Percentiles rank a stretch among this genome's conserved stretches.
phyloP scores from a whole-genome alignment of 2,888 invertebrate genomes.

The Erpobdella octoculata region DNA sequence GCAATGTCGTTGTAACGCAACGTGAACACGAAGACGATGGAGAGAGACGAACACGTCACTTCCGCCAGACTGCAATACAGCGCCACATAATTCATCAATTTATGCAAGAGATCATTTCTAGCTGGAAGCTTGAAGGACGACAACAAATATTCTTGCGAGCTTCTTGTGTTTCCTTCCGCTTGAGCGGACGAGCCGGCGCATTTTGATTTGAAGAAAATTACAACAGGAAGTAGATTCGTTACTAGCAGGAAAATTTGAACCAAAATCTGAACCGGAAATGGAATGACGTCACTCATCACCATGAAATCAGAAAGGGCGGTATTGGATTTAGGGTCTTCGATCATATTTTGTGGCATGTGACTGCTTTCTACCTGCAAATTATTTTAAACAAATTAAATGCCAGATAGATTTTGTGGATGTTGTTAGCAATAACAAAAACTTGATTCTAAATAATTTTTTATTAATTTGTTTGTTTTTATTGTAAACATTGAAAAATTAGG shows the following conservation, averaged over 20 bases:
- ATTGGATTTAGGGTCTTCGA: slow-evolving; percentile 6
- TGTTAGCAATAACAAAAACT: too few relatives aligned
- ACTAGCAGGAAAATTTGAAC: not conserved
- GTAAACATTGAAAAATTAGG: too few relatives aligned
- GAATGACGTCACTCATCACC: slow-evolving; percentile 3
- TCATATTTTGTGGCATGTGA: not conserved
- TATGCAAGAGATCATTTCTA: not conserved
- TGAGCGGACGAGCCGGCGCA: not conserved
- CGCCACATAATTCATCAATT: not conserved
- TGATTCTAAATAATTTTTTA: too few relatives aligned
- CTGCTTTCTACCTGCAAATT: not conserved
- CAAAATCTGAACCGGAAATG: slow-evolving; percentile 12
- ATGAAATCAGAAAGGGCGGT: not conserved
- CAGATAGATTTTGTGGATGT: too few relatives aligned
- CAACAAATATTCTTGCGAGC: not conserved
- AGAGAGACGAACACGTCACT: not conserved
- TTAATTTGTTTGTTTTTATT: too few relatives aligned
- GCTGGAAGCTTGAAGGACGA: too few relatives aligned
- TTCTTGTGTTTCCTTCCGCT: not conserved
- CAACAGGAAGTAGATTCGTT: slow-evolving; percentile 4
- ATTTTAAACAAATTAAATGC: not conserved
- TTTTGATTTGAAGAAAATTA: slow-evolving; percentile 5
- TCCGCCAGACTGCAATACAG: slow-evolving; percentile 9
- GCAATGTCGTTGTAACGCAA: slow-evolving; percentile 5
- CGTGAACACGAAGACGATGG: not conserved